Conservation (phyloP, 1,140 invertebrate genomes). For the Drosophila sproati region DNA sequence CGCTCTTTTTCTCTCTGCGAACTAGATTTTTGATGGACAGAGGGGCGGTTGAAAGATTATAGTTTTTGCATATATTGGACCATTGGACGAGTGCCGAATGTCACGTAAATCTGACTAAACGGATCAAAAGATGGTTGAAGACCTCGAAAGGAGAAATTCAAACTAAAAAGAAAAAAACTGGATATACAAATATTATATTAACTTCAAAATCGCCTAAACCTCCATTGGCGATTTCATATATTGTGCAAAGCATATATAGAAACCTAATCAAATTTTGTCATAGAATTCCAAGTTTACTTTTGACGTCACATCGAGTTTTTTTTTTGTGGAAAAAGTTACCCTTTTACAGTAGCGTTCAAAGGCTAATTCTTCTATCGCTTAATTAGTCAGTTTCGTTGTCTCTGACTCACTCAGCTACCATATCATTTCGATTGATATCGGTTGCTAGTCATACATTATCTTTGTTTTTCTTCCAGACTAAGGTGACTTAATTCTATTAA, state of each 20-base stretch:
- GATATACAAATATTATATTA: too few relatives aligned
- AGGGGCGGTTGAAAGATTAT: not conserved
- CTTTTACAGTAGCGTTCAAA: not conserved
- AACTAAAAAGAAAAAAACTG: too few relatives aligned
- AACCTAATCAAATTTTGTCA: too few relatives aligned
- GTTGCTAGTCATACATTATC: too few relatives aligned
- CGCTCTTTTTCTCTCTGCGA: not conserved
- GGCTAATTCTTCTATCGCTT: not conserved
- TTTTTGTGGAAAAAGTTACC: too few relatives aligned
- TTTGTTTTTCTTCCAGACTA: too few relatives aligned
- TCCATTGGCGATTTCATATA: too few relatives aligned
- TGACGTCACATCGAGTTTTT: too few relatives aligned
- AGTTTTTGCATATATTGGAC: conserved; percentile 5
- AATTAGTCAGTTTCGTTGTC: not conserved
- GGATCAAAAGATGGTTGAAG: conserved; percentile 19
- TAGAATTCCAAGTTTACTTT: too few relatives aligned
- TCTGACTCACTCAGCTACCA: not conserved
- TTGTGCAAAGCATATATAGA: too few relatives aligned
- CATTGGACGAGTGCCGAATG: conserved; percentile 30
- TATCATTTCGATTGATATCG: not conserved
- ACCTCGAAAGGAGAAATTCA: not conserved
- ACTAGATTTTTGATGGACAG: not conserved
- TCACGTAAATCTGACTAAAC: conserved; percentile 29
- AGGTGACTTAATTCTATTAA: too few relatives aligned
- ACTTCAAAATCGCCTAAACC: too few relatives aligned